A percentile compares a stretch with the other conserved stretches of the same genome.
These are phyloP conservation scores for Rhagonycha fulva DNA, from an alignment of 2,888 invertebrate genomes.

Conservation along the genomic window DNA sequence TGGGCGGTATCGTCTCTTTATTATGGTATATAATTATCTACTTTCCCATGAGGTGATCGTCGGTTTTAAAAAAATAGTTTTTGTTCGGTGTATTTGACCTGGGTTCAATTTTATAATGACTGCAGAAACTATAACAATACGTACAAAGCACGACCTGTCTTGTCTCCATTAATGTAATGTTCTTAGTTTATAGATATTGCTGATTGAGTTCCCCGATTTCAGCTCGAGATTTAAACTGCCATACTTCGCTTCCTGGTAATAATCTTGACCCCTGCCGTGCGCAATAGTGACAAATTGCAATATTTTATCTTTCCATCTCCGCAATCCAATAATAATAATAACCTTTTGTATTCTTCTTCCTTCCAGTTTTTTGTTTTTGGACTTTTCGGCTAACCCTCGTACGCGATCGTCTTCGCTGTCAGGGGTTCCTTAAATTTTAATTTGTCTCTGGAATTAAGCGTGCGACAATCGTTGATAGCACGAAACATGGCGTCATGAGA, in stretches of 20 bases:
- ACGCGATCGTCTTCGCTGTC: background rate
- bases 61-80: conserved; percentile 18
- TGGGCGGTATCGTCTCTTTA: background rate
- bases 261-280: conserved; percentile 37
- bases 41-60: conserved; percentile 24
- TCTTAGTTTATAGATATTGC: conserved; percentile 45
- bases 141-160: conserved; percentile 49
- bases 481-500: conserved; percentile 40
- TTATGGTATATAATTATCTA: conserved; percentile 19
- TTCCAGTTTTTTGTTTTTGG: too few species aligned
- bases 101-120: conserved; percentile 52
- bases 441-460: conserved; percentile 28
- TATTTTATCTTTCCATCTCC: conserved; percentile 39
- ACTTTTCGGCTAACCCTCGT: background rate
- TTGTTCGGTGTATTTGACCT: conserved; percentile 41
- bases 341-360: conserved; percentile 24
- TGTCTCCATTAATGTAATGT: conserved; percentile 44
- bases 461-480: conserved; percentile 28
- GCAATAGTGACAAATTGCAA: conserved; percentile 45
- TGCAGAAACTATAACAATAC: conserved; percentile 49
- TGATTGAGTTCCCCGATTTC: conserved; percentile 45
- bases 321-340: conserved; percentile 12
- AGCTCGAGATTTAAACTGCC: conserved; percentile 37
- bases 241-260: conserved; percentile 38
- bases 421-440: background rate